Percentiles rank a stretch among this genome's conserved stretches.
These are phyloP conservation scores for Onychostoma macrolepis DNA, from an alignment of 2,113 vertebrate species.

Conservation along the genomic window DNA sequence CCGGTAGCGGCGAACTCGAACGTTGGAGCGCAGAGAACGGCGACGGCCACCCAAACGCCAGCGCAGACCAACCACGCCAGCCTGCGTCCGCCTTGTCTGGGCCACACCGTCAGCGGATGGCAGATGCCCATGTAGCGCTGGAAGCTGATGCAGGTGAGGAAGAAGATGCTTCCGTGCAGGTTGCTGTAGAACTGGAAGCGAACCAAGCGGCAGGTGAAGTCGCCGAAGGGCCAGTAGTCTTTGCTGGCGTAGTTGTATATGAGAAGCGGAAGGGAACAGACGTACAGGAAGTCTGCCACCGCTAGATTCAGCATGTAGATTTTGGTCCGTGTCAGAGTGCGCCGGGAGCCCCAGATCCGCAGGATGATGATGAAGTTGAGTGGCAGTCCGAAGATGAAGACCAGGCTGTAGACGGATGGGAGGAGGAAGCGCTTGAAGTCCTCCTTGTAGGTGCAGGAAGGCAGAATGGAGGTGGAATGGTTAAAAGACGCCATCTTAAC, in stretches of 20 bases:
- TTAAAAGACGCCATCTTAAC: conserved; percentile 56
- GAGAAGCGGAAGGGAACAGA: conserved; percentile 91
- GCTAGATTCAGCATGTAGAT: conserved; percentile 96
- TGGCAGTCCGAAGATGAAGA: conserved; percentile 84
- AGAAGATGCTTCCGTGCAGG: conserved; percentile 91
- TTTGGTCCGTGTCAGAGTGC: conserved; percentile 79
- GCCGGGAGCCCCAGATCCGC: conserved; percentile 82
- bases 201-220: conserved; percentile 86
- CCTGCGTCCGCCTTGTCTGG: conserved; percentile 83
- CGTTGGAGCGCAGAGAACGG: conserved; percentile 84
- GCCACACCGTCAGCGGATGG: conserved; percentile 87
- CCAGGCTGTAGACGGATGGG: conserved; percentile 84
- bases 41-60: conserved; percentile 82
- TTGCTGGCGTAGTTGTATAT: conserved; percentile 93
- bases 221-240: conserved; percentile 97
- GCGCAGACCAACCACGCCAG: conserved; percentile 84
- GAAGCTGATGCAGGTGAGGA: conserved; percentile 96
- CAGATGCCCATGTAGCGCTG: conserved; percentile 96
- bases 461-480: conserved; percentile 38
- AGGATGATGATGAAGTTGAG: conserved; percentile 85
- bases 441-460: conserved; percentile 87
- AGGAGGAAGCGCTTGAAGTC: conserved; percentile 91
- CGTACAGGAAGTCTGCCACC: conserved; percentile 88
- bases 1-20: conserved; percentile 88
- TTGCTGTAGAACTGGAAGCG: conserved; percentile 98